phyloP scores from a whole-genome alignment of 2,113 vertebrate species.

The Vombatus ursinus region DNA sequence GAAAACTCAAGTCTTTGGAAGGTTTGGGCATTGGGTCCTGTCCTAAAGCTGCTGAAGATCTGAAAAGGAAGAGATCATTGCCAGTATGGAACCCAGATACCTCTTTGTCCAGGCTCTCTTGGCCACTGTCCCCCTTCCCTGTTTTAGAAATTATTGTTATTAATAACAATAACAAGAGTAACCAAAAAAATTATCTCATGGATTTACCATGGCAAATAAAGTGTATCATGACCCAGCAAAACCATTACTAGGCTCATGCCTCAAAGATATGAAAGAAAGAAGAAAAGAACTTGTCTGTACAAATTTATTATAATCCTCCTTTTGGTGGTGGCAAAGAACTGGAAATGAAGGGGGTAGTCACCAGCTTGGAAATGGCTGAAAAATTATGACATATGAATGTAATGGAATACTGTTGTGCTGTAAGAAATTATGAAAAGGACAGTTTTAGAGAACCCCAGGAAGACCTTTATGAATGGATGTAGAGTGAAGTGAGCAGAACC shows the following conservation, averaged over 20 bases:
- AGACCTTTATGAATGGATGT: not conserved
- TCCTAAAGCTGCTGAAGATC: not conserved
- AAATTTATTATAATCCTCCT: not conserved
- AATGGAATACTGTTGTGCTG: not conserved
- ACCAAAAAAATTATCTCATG: not conserved
- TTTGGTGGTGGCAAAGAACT: not conserved
- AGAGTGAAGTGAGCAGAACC: not conserved
- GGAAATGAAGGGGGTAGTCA: not conserved
- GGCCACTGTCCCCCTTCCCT: not conserved
- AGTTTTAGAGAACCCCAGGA: not conserved
- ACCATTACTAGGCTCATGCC: not conserved
- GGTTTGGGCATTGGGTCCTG: not conserved
- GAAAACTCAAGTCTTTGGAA: not conserved
- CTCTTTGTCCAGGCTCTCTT: not conserved
- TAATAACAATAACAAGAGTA: not conserved
- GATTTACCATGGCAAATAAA: not conserved
- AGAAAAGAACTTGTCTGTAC: not conserved
- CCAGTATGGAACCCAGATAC: not conserved
- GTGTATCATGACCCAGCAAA: not conserved
- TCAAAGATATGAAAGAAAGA: not conserved
- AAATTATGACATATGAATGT: not conserved
- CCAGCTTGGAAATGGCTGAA: not conserved
- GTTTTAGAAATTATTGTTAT: not conserved
- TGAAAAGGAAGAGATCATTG: not conserved
- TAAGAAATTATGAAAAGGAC: not conserved